phyloP scores from a whole-genome alignment of 2,113 vertebrate genomes.

The Macrotus californicus region DNA sequence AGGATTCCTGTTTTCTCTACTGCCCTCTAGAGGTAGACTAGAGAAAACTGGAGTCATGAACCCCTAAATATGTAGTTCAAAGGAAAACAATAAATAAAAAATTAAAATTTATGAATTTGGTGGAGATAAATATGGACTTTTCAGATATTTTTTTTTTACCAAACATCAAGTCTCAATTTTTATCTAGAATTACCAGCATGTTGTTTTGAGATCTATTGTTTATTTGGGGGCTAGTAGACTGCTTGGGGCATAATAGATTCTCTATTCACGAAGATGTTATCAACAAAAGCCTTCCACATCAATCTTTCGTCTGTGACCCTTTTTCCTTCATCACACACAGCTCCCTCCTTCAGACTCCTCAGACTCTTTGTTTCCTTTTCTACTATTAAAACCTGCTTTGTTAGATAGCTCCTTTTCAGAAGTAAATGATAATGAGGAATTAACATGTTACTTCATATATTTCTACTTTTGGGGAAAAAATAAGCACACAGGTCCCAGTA shows the following conservation, averaged over 20 bases:
- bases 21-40: slow-evolving; percentile 56
- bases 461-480: neutral
- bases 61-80: neutral
- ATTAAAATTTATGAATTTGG: slow-evolving; percentile 16
- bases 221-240: neutral
- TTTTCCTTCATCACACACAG: neutral
- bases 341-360: neutral
- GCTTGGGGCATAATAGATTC: neutral
- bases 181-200: neutral
- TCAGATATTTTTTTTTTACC: neutral
- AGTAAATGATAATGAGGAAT: neutral
- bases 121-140: neutral
- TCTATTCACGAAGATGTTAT: neutral
- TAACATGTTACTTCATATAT: slow-evolving; percentile 11
- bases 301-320: neutral
- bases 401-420: neutral
- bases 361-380: neutral
- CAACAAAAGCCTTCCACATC: neutral
- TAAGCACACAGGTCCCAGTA: neutral
- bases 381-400: neutral
- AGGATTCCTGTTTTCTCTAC: slow-evolving; percentile 29
- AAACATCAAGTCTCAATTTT: neutral
- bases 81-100: neutral
- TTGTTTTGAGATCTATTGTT: slow-evolving; percentile 23
- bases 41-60: neutral